Percentiles rank a stretch among this genome's conserved stretches.
Evolutionary conservation across 2,113 vertebrate genomes (phyloP).

Genomic region (Halcyon malimbica): DNA sequence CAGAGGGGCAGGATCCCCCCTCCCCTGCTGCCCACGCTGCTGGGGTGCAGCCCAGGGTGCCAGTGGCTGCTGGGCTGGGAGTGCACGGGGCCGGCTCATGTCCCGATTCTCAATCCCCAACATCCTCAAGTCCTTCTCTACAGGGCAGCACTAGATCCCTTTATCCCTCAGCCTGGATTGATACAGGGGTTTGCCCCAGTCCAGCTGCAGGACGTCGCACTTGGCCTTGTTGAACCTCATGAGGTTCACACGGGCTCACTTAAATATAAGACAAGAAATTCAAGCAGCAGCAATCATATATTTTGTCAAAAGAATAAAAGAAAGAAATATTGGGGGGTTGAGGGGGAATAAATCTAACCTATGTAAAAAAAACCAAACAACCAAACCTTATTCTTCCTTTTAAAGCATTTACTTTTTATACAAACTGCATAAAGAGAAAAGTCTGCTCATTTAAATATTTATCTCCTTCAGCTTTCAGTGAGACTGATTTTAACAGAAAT

Average conservation of each 20-base stretch:
- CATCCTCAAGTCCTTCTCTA: neutral
- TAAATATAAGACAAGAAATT: neutral
- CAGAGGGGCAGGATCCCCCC: neutral
- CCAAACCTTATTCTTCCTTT: neutral
- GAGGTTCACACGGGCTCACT: neutral
- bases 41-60: neutral
- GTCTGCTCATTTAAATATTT: neutral
- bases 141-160: neutral
- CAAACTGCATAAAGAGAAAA: neutral
- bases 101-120: neutral
- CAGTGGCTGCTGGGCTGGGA: neutral
- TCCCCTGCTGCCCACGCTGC: neutral
- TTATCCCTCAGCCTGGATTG: neutral
- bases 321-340: neutral
- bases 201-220: no score
- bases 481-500: neutral
- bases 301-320: neutral
- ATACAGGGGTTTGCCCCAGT: neutral
- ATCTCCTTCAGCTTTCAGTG: neutral
- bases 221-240: neutral
- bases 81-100: no score
- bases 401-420: neutral
- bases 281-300: neutral
- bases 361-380: neutral
- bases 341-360: neutral